Evolutionary conservation across 2,113 vertebrate genomes (phyloP).

Genomic region (Grallaria varia): DNA sequence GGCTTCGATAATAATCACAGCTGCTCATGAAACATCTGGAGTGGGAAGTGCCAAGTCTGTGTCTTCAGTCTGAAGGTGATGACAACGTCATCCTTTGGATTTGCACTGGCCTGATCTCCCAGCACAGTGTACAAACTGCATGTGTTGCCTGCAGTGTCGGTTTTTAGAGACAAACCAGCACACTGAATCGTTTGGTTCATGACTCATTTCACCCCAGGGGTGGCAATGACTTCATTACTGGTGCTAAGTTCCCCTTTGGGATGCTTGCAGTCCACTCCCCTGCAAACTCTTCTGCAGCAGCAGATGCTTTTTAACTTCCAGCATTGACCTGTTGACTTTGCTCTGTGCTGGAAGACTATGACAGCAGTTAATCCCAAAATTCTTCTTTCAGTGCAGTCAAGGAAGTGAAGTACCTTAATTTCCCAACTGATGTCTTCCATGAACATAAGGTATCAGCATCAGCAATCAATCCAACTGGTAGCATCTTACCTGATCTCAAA

Average conservation of each 20-base stretch:
- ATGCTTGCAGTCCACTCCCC: not conserved
- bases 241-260: not conserved
- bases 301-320: not conserved
- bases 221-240: not conserved
- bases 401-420: not conserved
- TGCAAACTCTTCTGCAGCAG: not conserved
- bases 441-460: not conserved
- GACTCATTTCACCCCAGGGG: not conserved
- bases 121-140: not conserved
- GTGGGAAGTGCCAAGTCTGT: not conserved
- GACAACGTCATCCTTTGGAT: accelerated
- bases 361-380: not conserved
- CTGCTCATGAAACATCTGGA: conserved; percentile 7
- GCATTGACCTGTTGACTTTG: not conserved
- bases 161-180: not conserved
- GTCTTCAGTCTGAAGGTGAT: not conserved
- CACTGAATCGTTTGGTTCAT: not conserved
- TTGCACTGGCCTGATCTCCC: not conserved
- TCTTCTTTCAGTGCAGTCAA: not conserved
- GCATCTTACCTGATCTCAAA: not conserved
- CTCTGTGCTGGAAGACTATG: not conserved
- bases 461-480: not conserved
- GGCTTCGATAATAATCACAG: conserved; percentile 10
- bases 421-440: not conserved
- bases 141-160: not conserved